phyloP scores from a whole-genome alignment of 2,888 invertebrate species.

The Gibbula magus region DNA sequence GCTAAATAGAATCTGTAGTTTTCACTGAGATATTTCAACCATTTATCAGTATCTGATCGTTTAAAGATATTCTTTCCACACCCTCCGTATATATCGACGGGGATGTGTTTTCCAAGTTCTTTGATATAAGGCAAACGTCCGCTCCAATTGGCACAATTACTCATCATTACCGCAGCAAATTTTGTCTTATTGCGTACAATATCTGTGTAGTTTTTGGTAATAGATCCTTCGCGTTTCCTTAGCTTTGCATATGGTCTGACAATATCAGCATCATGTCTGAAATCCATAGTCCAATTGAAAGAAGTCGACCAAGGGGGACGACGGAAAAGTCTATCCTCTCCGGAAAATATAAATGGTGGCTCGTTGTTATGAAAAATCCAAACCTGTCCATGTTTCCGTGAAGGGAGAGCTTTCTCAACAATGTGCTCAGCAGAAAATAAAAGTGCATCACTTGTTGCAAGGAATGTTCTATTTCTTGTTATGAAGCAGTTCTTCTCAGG shows the following conservation, averaged over 20 bases:
- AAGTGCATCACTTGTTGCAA: neutral
- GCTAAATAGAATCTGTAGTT: neutral
- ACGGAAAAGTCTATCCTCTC: neutral
- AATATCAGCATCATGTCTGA: no score
- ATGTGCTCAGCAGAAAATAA: neutral
- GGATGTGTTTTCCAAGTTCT: neutral
- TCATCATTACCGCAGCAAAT: neutral
- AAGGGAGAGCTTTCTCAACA: neutral
- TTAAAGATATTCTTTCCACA: neutral
- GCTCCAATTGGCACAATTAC: neutral
- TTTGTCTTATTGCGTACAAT: neutral
- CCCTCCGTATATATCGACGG: neutral
- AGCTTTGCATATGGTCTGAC: no score
- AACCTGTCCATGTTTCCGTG: neutral
- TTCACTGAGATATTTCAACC: neutral
- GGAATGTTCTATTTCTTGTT: neutral
- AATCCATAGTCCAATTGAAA: no score
- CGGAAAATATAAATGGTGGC: neutral
- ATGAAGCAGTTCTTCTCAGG: neutral
- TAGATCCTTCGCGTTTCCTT: neutral
- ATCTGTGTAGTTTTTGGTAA: neutral
- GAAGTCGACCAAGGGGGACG: neutral
- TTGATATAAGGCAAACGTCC: neutral
- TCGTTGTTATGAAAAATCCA: neutral
- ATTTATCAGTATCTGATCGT: neutral